Evolutionary conservation across 1,140 invertebrate species (phyloP).

Genomic region (Gonatopus flavifemur): DNA sequence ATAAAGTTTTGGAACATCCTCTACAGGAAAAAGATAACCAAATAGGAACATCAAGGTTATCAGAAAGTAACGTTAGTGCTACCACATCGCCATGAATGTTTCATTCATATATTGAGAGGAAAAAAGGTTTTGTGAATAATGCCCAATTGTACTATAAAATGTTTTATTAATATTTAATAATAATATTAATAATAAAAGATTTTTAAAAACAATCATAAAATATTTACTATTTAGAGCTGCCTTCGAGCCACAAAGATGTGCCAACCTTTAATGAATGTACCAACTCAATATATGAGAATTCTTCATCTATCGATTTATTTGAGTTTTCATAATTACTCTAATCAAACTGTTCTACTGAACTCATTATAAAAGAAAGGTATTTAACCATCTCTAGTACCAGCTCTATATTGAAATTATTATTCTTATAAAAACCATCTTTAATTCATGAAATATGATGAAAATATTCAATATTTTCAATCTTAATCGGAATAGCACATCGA

Average conservation of each 20-base stretch:
- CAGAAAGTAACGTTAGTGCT: not conserved
- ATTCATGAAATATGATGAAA: no score
- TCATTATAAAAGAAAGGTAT: no score
- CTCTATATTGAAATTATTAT: no score
- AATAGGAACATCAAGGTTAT: slow-evolving; percentile 2
- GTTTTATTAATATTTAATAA: slow-evolving; percentile 51
- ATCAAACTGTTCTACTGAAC: no score
- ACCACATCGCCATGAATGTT: slow-evolving; percentile 13
- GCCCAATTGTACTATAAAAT: slow-evolving; percentile 35
- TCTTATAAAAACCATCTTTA: no score
- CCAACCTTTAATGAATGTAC: slow-evolving; percentile 29
- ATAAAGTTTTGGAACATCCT: slow-evolving; percentile 81
- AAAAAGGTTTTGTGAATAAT: slow-evolving; percentile 16
- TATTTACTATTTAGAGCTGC: slow-evolving; percentile 40
- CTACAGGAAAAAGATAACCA: slow-evolving; percentile 55
- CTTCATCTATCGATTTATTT: no score
- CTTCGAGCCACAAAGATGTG: slow-evolving; percentile 33
- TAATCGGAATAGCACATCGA: no score
- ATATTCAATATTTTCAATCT: no score
- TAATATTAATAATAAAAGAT: slow-evolving; percentile 42
- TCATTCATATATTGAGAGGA: slow-evolving; percentile 5
- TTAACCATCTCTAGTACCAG: no score
- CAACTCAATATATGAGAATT: no score
- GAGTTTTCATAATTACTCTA: no score
- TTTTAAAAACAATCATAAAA: slow-evolving; percentile 50